Conservation (phyloP, 2,888 invertebrate genomes). For the Drosophila vallismaia region DNA sequence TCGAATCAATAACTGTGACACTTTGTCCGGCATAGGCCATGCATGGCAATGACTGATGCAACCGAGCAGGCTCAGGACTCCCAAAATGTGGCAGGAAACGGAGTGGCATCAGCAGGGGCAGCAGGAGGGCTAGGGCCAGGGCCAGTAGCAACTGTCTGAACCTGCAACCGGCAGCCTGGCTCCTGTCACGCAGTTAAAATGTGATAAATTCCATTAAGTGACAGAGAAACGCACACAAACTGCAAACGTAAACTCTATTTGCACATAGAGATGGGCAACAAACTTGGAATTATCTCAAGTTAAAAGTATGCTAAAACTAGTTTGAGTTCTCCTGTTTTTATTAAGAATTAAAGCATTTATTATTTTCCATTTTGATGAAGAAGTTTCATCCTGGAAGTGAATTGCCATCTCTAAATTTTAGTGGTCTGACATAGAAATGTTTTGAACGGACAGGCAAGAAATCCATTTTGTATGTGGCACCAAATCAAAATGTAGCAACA, state of each 20-base stretch:
- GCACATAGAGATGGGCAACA: constrained; percentile 23
- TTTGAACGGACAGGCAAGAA: constrained; percentile 56
- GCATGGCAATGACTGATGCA: constrained; percentile 57
- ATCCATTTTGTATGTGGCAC: constrained; percentile 69
- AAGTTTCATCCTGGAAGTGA: fast-evolving
- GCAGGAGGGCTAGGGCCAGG: neutral
- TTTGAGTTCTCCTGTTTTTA: neutral
- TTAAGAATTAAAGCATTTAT: neutral
- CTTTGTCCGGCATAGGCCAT: constrained; percentile 69
- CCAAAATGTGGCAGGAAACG: constrained; percentile 3
- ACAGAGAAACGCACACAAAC: constrained; percentile 54
- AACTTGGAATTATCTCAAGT: neutral
- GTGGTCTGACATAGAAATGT: constrained; percentile 39
- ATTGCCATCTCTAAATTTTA: constrained; percentile 26
- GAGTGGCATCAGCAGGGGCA: neutral
- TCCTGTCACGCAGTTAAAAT: constrained; percentile 75
- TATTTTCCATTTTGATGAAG: neutral
- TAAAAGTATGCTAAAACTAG: neutral
- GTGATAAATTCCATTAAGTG: constrained; percentile 79
- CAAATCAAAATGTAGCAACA: constrained; percentile 64
- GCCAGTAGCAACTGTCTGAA: neutral
- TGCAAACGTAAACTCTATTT: constrained; percentile 37
- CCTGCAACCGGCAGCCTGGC: constrained; percentile 51
- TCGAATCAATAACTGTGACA: constrained; percentile 72
- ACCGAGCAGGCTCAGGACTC: constrained; percentile 17